Evolutionary conservation across 1,140 invertebrate species (phyloP).

Genomic region (Leptinotarsa undecemlineata): DNA sequence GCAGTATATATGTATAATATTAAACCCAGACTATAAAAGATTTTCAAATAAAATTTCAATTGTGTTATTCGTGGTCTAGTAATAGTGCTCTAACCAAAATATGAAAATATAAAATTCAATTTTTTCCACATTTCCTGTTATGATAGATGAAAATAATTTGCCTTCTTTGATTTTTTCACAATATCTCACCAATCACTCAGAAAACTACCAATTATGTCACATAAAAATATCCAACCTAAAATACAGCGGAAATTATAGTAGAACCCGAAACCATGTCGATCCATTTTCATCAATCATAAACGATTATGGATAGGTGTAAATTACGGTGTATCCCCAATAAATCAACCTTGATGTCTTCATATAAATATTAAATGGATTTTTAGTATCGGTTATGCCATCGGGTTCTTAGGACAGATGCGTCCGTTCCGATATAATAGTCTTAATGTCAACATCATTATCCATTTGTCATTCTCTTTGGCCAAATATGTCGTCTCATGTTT

Average conservation of each 20-base stretch:
- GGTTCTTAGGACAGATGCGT: constrained; percentile 14
- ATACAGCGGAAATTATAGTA: constrained; percentile 13
- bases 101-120: no score
- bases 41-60: no score
- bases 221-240: constrained; percentile 19
- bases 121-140: no score
- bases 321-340: constrained; percentile 37
- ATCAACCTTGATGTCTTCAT: constrained; percentile 35
- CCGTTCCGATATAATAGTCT: constrained; percentile 34
- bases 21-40: no score
- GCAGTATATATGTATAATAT: no score
- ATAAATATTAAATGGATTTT: constrained; percentile 30
- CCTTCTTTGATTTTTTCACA: constrained; percentile 1
- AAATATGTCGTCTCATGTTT: constrained; percentile 33
- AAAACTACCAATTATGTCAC: constrained; percentile 25
- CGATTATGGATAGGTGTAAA: constrained; percentile 38
- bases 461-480: constrained; percentile 27
- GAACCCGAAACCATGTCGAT: constrained; percentile 21
- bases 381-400: not conserved
- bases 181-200: not conserved
- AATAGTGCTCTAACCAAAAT: no score
- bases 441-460: constrained; percentile 44
- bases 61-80: no score
- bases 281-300: constrained; percentile 36
- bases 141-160: no score